These are phyloP conservation scores for Epizoanthus ramosus DNA, from an alignment of 92 coral and sea anemone genomes.

Conservation along the genomic window DNA sequence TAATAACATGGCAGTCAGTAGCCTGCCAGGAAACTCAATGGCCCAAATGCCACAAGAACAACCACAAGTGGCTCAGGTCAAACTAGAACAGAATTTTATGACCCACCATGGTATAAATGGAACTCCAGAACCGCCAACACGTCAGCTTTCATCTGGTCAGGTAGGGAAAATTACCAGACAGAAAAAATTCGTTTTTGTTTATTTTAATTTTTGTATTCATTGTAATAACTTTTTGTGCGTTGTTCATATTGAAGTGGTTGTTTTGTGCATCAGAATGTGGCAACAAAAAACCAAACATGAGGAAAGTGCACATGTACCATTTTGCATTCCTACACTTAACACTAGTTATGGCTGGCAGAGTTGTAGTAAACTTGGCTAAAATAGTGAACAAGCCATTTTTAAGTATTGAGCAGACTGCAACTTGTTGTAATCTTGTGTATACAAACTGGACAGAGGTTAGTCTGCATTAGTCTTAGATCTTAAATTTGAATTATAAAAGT, in stretches of 20 bases:
- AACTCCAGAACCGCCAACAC: constrained; percentile 75
- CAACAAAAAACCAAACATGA: constrained; percentile 3
- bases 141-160: constrained; percentile 77
- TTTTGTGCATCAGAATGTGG: constrained; percentile 6
- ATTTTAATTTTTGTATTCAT: background rate
- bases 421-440: background rate
- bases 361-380: background rate
- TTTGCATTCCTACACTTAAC: constrained; percentile 30
- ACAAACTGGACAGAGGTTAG: background rate
- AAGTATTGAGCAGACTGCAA: background rate
- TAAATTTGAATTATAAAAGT: background rate
- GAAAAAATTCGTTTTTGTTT: background rate
- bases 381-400: constrained; percentile 11
- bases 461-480: background rate
- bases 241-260: constrained; percentile 5
- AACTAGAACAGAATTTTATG: constrained; percentile 71
- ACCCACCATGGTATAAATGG: constrained; percentile 80
- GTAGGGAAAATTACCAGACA: constrained; percentile 57
- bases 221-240: background rate
- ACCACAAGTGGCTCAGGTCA: constrained; percentile 64
- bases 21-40: constrained; percentile 57
- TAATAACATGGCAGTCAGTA: constrained; percentile 32
- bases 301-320: background rate
- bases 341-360: background rate
- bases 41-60: constrained; percentile 75